These are phyloP conservation scores for Amphipyra tragopoginis DNA, from an alignment of 2,888 invertebrate species.

Conservation along the genomic window DNA sequence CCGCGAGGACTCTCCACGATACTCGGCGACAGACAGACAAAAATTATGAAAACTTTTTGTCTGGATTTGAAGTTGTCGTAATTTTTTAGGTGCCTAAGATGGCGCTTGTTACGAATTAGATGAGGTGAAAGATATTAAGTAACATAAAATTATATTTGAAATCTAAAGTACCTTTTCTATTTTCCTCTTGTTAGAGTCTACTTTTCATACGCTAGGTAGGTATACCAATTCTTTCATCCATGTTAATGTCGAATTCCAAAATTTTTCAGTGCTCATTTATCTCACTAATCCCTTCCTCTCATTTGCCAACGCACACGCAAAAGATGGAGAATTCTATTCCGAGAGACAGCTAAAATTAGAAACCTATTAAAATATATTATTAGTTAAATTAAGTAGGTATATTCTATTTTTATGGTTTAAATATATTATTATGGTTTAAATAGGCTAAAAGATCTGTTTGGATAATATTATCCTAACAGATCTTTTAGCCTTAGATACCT, in stretches of 20 bases:
- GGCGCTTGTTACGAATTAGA: constrained; percentile 15
- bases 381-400: no score
- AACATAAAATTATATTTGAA: no score
- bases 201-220: no score
- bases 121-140: neutral
- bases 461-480: neutral
- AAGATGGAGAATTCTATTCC: constrained; percentile 25
- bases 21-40: constrained; percentile 51
- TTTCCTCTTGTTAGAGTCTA: no score
- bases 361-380: neutral
- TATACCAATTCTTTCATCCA: no score
- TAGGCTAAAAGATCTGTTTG: no score
- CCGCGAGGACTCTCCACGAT: constrained; percentile 59
- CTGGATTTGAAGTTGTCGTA: constrained; percentile 57
- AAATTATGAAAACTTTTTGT: constrained; percentile 64
- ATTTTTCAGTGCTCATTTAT: no score
- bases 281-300: constrained; percentile 6
- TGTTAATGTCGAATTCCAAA: no score
- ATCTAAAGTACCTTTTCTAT: no score
- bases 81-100: constrained; percentile 54
- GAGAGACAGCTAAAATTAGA: constrained; percentile 12
- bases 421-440: no score
- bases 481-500: neutral
- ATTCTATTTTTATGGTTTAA: no score
- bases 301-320: constrained; percentile 12